Base-by-base conservation (phyloP, 1,140 invertebrate species). In the Melipona quadrifasciata region DNA sequence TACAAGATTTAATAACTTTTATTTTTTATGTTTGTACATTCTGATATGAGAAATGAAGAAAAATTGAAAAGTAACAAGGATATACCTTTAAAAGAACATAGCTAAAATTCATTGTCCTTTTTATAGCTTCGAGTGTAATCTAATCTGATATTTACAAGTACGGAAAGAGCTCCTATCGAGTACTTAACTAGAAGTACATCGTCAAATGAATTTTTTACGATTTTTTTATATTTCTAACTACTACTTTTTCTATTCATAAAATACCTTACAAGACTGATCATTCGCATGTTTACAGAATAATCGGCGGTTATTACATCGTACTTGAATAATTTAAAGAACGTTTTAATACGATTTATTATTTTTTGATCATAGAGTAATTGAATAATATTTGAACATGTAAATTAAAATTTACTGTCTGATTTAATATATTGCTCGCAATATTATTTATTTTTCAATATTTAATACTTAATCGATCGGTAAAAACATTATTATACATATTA, bases 111-210 rank as follows among this genome's bases (percentile, higher is more conserved):
- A 83, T 39, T 70, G 75, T 57, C 75, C 82, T 84, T 64, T 82
- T 79, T 84, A 84, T 84, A 84, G 82, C 82, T 84, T 84, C 67
- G 73, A 84, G 53, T 79, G 67, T 84, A 84, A 84, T 84, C 82
- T 84, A 78, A 77, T 78, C 78, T 84, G 39, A 79, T 84, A 84
- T 79, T 61, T 79, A 84, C 77, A 84, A 84, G 65, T 84, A 79
- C 76, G 68, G 82, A 21, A 79, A 71, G 47, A 71, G 64, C 82
- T 78, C 82, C 75, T 84, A 78, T 19, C 39, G n/a, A 79, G 82
- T 84, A 84, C 82, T 84, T 84, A 84, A 84, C 71, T 84, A 84
- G 82, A 47, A 71, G 75, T 84, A 79, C 75, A 51, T 70, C 67
- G 65, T 70, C 74, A 39, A 78, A 77, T 71, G 58, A 58, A 78